A percentile compares a stretch with the other conserved stretches of the same genome.
These are phyloP conservation scores for Heliconius hortense DNA, from an alignment of 2,888 invertebrate genomes.

Conservation along the genomic window DNA sequence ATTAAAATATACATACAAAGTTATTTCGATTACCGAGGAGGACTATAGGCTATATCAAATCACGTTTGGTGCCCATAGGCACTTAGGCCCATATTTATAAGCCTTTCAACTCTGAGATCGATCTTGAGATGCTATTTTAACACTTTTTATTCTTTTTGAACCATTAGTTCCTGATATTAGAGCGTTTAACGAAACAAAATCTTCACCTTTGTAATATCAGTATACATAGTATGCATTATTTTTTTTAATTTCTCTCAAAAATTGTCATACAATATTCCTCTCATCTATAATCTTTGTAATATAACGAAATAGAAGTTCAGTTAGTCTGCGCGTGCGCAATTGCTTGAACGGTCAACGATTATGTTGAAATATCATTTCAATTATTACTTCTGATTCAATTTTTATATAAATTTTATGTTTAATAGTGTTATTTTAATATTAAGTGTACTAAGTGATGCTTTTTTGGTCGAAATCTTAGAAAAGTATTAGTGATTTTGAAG, in stretches of 20 bases:
- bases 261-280: background rate
- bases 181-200: too few species aligned
- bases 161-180: too few species aligned
- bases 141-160: too few species aligned
- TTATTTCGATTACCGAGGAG: too few species aligned
- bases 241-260: background rate
- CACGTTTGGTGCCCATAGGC: too few species aligned
- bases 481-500: background rate
- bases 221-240: background rate
- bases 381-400: background rate
- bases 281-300: slow-evolving; percentile 25
- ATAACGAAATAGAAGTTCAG: slow-evolving; percentile 19
- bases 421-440: background rate
- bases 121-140: too few species aligned
- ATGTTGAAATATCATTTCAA: background rate
- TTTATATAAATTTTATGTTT: background rate
- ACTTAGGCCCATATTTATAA: too few species aligned
- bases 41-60: too few species aligned
- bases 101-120: too few species aligned
- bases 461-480: background rate
- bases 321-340: slow-evolving; percentile 39
- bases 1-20: too few species aligned
- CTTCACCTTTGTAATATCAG: background rate
- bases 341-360: slow-evolving; percentile 17
- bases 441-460: background rate